These are phyloP conservation scores for Ambastaia sidthimunki DNA, from an alignment of 2,797 vertebrate species.

Conservation along the genomic window DNA sequence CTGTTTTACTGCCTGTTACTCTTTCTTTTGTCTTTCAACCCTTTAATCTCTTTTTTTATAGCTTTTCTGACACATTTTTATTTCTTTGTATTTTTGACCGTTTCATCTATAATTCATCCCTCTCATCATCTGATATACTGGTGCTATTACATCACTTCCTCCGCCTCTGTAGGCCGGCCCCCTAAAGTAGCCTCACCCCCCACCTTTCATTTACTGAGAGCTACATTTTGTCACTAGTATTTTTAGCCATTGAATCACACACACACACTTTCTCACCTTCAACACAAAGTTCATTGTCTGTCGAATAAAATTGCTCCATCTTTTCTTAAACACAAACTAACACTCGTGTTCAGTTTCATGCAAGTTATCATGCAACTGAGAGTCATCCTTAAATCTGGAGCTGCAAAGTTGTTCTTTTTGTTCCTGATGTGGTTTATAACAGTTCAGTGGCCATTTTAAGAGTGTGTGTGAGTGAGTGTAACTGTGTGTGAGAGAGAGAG, in stretches of 20 bases:
- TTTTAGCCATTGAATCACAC: slow-evolving; percentile 30
- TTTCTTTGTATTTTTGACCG: slow-evolving; percentile 52
- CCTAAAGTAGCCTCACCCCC: slow-evolving; percentile 68
- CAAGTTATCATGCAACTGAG: slow-evolving; percentile 10
- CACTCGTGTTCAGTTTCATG: not conserved
- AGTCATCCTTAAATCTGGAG: not conserved
- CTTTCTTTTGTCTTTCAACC: slow-evolving; percentile 60
- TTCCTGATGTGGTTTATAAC: not conserved
- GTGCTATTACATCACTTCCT: slow-evolving; percentile 58
- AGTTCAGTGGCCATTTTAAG: slow-evolving; percentile 3
- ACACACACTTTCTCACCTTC: slow-evolving; percentile 7
- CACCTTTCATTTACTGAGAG: slow-evolving; percentile 13
- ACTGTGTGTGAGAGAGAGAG: no score
- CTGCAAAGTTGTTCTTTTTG: slow-evolving; percentile 9
- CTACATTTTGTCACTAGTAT: slow-evolving; percentile 29
- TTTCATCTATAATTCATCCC: slow-evolving; percentile 30
- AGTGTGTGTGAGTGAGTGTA: slow-evolving; percentile 27
- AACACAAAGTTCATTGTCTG: slow-evolving; percentile 14
- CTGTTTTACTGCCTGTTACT: slow-evolving; percentile 64
- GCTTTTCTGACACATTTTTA: slow-evolving; percentile 59
- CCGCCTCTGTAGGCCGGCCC: slow-evolving; percentile 67
- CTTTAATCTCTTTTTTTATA: slow-evolving; percentile 64
- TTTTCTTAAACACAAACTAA: slow-evolving; percentile 16
- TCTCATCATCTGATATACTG: slow-evolving; percentile 39
- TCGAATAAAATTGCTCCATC: not conserved